Evolutionary conservation across 2,113 vertebrate species (phyloP).

Genomic region (Ciconia maguari): DNA sequence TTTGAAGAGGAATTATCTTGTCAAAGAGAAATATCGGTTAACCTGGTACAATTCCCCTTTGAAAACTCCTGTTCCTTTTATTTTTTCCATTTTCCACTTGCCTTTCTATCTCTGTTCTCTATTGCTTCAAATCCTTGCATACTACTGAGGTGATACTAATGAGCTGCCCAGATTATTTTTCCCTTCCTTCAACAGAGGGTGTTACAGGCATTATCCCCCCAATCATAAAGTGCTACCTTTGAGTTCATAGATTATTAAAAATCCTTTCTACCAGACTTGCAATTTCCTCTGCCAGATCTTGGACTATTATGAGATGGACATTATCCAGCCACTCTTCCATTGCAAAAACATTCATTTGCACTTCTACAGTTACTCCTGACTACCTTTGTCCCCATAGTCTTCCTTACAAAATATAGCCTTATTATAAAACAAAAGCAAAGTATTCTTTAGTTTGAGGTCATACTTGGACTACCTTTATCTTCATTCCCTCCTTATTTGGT

Average conservation of each 20-base stretch:
- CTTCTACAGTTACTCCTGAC: neutral
- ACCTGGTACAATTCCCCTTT: neutral
- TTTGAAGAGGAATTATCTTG: neutral
- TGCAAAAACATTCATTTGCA: neutral
- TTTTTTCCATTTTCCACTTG: neutral
- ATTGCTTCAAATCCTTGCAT: neutral
- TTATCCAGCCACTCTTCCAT: neutral
- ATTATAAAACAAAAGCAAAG: neutral
- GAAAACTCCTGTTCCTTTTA: neutral
- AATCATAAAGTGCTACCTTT: neutral
- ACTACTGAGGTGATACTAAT: neutral
- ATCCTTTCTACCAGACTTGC: neutral
- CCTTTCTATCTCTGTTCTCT: neutral
- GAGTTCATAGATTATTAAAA: constrained; percentile 23
- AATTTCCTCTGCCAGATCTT: constrained; percentile 19
- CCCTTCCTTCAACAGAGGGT: neutral
- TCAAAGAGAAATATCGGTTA: neutral
- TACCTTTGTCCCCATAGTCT: neutral
- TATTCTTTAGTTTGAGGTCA: neutral
- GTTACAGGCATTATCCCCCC: neutral
- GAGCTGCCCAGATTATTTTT: neutral
- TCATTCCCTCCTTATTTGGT: neutral
- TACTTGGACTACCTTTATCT: neutral
- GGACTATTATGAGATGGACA: neutral
- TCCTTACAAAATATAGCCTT: neutral